Percentiles rank a stretch among this genome's conserved stretches.
phyloP scores from a whole-genome alignment of 2,797 vertebrate genomes.

The Hafferia zeledoni region DNA sequence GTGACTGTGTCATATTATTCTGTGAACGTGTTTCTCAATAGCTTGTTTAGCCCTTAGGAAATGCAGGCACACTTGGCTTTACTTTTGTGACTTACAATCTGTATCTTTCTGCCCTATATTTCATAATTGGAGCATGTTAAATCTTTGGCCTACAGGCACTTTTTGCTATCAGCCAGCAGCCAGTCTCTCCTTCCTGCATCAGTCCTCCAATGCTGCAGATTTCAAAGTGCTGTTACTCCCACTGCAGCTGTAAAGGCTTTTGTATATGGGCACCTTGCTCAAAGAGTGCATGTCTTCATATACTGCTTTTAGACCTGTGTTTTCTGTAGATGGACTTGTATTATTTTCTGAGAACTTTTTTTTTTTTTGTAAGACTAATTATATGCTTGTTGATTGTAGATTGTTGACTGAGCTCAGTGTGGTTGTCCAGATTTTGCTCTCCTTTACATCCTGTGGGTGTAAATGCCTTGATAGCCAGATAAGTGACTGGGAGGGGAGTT shows the following conservation, averaged over 20 bases:
- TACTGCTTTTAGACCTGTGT: not conserved
- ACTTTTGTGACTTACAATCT: not conserved
- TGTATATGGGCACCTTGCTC: not conserved
- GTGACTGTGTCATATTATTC: not conserved
- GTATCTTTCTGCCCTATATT: not conserved
- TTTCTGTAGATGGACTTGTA: not conserved
- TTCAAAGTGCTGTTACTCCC: not conserved
- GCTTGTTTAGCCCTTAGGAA: not conserved
- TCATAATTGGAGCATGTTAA: slow-evolving; percentile 25
- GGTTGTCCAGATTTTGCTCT: not conserved
- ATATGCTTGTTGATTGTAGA: not conserved
- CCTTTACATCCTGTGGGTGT: not conserved
- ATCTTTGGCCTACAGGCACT: not conserved
- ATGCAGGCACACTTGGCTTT: not conserved
- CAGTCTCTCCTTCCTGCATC: not conserved
- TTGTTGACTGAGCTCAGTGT: not conserved
- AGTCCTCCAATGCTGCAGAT: not conserved
- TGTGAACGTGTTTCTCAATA: not conserved
- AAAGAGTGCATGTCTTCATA: not conserved
- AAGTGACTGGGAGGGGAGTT: not conserved
- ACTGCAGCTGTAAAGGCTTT: not conserved
- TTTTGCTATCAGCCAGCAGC: not conserved
- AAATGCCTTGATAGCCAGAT: not conserved
- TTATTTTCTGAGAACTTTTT: not conserved
- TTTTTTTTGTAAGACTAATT: not conserved